Percentiles rank a stretch among this genome's conserved stretches.
These are phyloP conservation scores for Acromyrmex echinatior DNA, from an alignment of 1,140 invertebrate species.

Conservation along the genomic window DNA sequence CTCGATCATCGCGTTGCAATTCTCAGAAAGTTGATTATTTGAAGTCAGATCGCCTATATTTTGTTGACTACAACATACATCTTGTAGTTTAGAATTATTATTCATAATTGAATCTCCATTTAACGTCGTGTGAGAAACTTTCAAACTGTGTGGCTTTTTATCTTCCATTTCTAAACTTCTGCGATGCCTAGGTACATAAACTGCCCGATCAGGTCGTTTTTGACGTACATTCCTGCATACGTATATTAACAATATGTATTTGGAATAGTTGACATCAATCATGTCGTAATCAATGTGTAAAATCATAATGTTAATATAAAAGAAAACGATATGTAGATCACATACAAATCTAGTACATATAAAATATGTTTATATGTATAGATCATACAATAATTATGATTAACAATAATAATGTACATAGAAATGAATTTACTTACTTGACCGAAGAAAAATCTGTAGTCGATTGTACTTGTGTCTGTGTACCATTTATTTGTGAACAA, in stretches of 20 bases:
- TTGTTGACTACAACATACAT: not conserved
- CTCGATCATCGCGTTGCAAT: not conserved
- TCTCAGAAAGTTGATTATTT: not conserved
- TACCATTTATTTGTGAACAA: slow-evolving; percentile 21
- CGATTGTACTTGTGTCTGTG: slow-evolving; percentile 51
- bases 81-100: slow-evolving; percentile 43
- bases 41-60: not conserved
- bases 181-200: slow-evolving; percentile 92
- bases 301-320: not conserved
- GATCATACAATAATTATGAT: too few species aligned
- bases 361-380: not conserved
- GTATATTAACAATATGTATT: not conserved
- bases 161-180: slow-evolving; percentile 86
- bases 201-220: slow-evolving; percentile 91
- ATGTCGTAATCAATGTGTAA: not conserved
- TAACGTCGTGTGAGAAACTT: slow-evolving; percentile 5
- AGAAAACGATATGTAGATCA: not conserved
- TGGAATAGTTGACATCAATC: not conserved
- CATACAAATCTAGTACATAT: not conserved
- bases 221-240: slow-evolving; percentile 82
- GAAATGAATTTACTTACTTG: slow-evolving; percentile 50
- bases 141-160: slow-evolving; percentile 42
- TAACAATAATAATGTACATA: too few species aligned
- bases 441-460: slow-evolving; percentile 19
- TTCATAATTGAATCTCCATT: slow-evolving; percentile 47